Conservation (phyloP, 2,888 invertebrate species). For the Acrobasis repandana region DNA sequence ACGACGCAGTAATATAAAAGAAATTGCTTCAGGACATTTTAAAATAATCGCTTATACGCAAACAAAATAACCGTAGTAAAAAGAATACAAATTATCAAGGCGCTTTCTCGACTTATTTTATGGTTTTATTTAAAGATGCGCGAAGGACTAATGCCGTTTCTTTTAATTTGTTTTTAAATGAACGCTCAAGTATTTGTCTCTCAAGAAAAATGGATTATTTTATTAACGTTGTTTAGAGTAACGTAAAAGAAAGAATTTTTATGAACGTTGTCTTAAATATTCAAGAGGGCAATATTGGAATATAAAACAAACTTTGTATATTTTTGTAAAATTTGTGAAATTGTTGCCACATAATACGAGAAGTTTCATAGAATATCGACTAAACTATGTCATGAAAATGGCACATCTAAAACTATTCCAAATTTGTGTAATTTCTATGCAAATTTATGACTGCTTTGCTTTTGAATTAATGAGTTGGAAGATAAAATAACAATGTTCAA, state of each 20-base stretch:
- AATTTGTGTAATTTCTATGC: conserved; percentile 55
- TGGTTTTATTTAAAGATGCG: neutral
- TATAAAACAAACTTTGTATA: neutral
- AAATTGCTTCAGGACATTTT: conserved; percentile 2
- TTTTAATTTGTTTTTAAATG: conserved; percentile 1
- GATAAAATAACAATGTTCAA: neutral
- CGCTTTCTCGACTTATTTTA: neutral
- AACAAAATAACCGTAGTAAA: neutral
- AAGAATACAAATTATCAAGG: neutral
- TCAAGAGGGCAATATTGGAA: too few relatives aligned
- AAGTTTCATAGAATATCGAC: conserved; percentile 51
- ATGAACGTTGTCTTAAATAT: too few relatives aligned
- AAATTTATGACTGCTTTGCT: conserved; percentile 51
- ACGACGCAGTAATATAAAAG: neutral
- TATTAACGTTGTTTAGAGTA: neutral
- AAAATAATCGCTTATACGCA: neutral
- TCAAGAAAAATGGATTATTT: neutral
- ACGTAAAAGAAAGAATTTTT: neutral
- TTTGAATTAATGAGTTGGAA: conserved; percentile 39
- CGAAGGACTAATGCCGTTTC: neutral
- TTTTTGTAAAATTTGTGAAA: conserved; percentile 30
- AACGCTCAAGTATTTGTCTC: neutral
- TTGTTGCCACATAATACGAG: conserved; percentile 29
- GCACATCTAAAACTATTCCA: conserved; percentile 49
- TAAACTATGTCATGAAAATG: conserved; percentile 56